Evolutionary conservation across 2,113 vertebrate genomes (phyloP), one percentile per base, ranked within the genome.

Genomic region (Apaloderma vittatum): DNA sequence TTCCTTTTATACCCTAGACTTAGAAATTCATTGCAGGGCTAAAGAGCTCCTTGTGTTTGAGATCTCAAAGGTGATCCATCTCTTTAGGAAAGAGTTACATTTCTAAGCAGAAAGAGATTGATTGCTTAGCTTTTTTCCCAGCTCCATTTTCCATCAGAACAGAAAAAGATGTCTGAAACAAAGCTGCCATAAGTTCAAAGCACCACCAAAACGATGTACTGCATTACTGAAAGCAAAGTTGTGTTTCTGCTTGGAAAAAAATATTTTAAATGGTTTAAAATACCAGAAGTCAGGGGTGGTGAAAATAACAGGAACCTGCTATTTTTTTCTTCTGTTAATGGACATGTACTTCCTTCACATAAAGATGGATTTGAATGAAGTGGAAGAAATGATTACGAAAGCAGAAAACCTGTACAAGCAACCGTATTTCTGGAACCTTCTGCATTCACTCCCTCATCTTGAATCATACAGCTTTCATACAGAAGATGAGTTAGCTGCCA

Each of bases 281-380:
- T 71, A 74, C 34, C 40, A 55, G 21, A 37, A 26, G 5, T 15
- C 6, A 30, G 22, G 2, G 6, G 10, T 37, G 9, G 43, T 3
- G 14, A 17, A 75, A 91, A 36, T 54, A 75, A n/a, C 2, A 75
- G 32, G 4, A 3, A n/a, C 2, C 5, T 62, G 30, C 1, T 43
- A 2, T 3, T 23, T 29, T 29, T 40, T 63, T 46, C 29, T 29
- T 3, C 18, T 83, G 4, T 48, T 67, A 43, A 68, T 67, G 36
- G 6, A 49, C 74, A 1, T 15, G 18, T 80, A 22, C 46, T 36
- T 90, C 92, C 45, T 45, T 40, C 3, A 11, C 12, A 2, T 78
- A 37, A 97, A 98, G 98, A 54, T 94, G 95, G 93, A 98, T 83
- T 96, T 98, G 90, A 97, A 96, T 78, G 90, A 97, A 91, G 92